Base-by-base conservation (phyloP, 2,888 invertebrate species). In the Conchocele bisecta region DNA sequence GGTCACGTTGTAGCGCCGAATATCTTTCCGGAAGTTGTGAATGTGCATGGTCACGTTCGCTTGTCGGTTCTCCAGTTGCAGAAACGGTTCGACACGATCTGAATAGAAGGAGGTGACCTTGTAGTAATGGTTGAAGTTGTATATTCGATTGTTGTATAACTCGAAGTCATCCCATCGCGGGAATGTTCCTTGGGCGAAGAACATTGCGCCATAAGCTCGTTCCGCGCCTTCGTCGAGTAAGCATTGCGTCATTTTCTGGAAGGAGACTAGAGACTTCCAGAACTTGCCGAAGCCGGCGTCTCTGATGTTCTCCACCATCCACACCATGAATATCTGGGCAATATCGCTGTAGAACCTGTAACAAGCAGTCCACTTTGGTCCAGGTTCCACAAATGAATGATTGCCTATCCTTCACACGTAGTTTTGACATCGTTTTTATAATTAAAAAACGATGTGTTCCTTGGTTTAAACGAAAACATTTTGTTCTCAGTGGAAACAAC, bases 181-280 rank as follows among this genome's bases (percentile, higher is more conserved):
- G 60, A 86, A 86, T n/a, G 93, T 93, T 0, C 96, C 96, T 76
- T 95, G 93, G 0, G 96, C 96, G 87, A 95, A 97, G 91, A 96
- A 97, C 90, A 96, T 96, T 73, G 96, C 95, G 2, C 97, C 97
- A 77, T 96, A 94, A 0, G 96, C 96, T 26, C 96, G 95, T 0
- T 96, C 95, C 63, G 97, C 96, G 0, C 96, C 96, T 67, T 95
- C 94, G 87, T 96, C 96, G 89, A 97, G 96, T 78, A 97, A 96
- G 87, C 96, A 95, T 11, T 96, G 94, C 0, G 97, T 92, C 0
- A 97, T 92, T 90, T 96, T 97, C 91, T 97, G 96, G 91, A 97
- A 97, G 0, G 96, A 95, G 51, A 97, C 94, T 67, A 97, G 92
- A 17, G 83, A 68, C 53, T 80, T 82, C 86, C 86, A 86, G 17